Base-by-base conservation (phyloP, 2,888 invertebrate species). In the Polylopha cassiicola region DNA sequence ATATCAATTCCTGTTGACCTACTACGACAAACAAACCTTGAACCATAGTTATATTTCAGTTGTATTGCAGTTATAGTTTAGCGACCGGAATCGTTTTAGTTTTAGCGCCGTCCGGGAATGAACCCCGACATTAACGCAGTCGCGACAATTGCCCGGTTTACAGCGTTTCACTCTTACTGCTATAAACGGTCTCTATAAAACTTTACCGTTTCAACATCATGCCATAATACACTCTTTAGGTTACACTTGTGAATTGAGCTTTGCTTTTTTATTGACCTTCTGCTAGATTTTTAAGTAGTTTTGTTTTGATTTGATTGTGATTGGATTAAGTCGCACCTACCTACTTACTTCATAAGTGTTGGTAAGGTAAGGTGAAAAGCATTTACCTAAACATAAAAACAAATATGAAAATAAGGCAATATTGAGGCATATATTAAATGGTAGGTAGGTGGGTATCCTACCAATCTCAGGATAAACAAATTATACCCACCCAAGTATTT, bases 81-180 rank as follows among this genome's bases (percentile, higher is more conserved):
- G 51, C 23, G 44, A 26, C 32, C 15, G 37, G 34, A 37, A 46
- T 51, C 56, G 58, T 61, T 53, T 58, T 38, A 46, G 26, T 36
- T 32, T 29, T 31, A 31, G 31, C 24, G 39, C 20, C 31, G 14
- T 17, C 43, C 47, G 56, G 57, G 55, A 61, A 53, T 55, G 55
- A 55, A 55, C 46, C 51, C 45, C 37, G 39, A 50, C 51, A 53
- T 55, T 57, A 62, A 50, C 53, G 55, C 58, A 58, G 58, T 58
- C 61, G 51, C 63, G 66, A 71, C 73, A 71, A 73, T 69, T 66
- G 65, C 57, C 51, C 48, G 45, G 49, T 73, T 73, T 67, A 77
- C 69, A 61, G 59, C 71, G 70, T 75, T 76, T 69, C 69, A 68
- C 70, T 68, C 73, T 71, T 71, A 69, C 64, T 60, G 69, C 75